Evolutionary conservation across 2,888 invertebrate species (phyloP).

Genomic region (Athalia cordata): DNA sequence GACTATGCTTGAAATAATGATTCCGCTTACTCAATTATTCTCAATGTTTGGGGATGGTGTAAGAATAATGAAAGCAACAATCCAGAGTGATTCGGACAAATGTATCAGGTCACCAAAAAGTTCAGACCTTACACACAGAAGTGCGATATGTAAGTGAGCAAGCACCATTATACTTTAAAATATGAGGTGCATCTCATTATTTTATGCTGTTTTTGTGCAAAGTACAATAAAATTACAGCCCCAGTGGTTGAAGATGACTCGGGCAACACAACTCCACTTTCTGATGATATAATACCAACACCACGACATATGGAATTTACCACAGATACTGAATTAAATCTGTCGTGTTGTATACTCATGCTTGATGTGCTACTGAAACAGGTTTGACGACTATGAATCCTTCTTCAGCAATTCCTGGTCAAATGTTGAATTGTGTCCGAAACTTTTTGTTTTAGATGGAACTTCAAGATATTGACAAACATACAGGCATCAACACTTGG

Average conservation of each 20-base stretch:
- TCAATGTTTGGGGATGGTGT: constrained; percentile 94
- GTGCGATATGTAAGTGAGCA: constrained; percentile 76
- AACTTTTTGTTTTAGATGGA: constrained; percentile 79
- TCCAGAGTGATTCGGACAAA: constrained; percentile 52
- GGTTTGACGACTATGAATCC: constrained; percentile 72
- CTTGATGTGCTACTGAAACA: constrained; percentile 96
- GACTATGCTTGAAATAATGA: constrained; percentile 91
- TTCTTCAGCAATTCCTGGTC: background rate
- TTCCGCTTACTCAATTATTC: constrained; percentile 91
- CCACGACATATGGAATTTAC: constrained; percentile 82
- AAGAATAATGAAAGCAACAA: constrained; percentile 79
- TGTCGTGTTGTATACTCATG: constrained; percentile 98
- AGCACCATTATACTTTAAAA: constrained; percentile 19
- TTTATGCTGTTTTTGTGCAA: background rate
- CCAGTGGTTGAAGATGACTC: constrained; percentile 83
- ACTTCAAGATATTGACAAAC: constrained; percentile 88
- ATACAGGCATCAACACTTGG: constrained; percentile 85
- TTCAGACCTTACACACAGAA: constrained; percentile 65
- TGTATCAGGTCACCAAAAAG: constrained; percentile 57
- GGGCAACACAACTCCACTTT: constrained; percentile 80
- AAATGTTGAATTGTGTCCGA: constrained; percentile 32
- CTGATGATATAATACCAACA: constrained; percentile 81
- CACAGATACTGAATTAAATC: constrained; percentile 83
- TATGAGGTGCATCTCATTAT: too few species aligned
- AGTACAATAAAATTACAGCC: constrained; percentile 70